Conservation (phyloP, 2,113 vertebrate species). For the Dasypus novemcinctus region DNA sequence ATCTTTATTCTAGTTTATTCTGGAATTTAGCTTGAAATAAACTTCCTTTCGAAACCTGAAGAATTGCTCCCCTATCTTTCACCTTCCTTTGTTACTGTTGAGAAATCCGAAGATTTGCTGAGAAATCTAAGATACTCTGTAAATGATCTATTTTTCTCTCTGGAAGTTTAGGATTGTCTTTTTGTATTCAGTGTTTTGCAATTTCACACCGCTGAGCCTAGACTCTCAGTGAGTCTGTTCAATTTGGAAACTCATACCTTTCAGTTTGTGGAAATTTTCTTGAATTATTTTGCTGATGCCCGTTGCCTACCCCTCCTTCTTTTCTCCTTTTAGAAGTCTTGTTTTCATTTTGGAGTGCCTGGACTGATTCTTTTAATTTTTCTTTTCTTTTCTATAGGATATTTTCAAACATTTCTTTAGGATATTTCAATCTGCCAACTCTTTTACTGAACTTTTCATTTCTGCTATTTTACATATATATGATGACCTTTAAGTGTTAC, state of each 20-base stretch:
- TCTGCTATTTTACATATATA: not conserved
- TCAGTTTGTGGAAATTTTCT: not conserved
- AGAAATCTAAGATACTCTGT: not conserved
- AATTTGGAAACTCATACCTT: not conserved
- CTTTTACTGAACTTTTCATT: not conserved
- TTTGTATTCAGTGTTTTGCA: not conserved
- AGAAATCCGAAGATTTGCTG: not conserved
- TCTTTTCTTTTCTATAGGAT: not conserved
- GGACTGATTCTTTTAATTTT: not conserved
- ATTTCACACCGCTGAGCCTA: not conserved
- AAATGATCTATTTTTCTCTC: not conserved
- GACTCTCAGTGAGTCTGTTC: not conserved
- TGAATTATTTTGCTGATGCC: conserved; percentile 1
- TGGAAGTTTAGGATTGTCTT: not conserved
- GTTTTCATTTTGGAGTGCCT: not conserved
- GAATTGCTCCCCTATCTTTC: not conserved
- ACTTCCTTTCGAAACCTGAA: not conserved
- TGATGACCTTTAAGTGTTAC: not conserved
- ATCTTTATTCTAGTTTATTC: conserved; percentile 13
- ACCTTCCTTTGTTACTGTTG: not conserved
- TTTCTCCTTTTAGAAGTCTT: not conserved
- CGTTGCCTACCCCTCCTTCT: not conserved
- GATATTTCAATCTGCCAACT: not conserved
- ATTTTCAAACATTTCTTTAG: not conserved
- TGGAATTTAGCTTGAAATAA: not conserved